Percentiles rank a stretch among this genome's conserved stretches.
phyloP scores from a whole-genome alignment of 1,140 invertebrate species.

The Nasonia vitripennis region DNA sequence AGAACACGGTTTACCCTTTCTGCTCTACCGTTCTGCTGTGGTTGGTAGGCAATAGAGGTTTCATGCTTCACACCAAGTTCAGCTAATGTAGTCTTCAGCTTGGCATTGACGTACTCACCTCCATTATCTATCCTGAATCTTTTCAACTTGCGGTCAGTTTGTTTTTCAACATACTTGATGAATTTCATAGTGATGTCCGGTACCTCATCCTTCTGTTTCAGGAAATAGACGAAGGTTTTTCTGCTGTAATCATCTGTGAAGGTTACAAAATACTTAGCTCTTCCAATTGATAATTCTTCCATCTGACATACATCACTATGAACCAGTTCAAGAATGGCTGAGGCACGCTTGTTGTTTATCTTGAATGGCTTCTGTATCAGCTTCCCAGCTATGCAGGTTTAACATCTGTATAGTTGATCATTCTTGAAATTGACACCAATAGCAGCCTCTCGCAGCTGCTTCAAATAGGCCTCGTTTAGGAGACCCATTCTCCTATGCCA shows the following conservation, averaged over 20 bases:
- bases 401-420: background rate
- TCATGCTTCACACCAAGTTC: conserved; percentile 49
- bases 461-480: background rate
- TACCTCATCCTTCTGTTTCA: too few relatives aligned
- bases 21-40: conserved; percentile 63
- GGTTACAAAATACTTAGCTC: too few relatives aligned
- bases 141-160: conserved; percentile 44
- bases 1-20: conserved; percentile 65
- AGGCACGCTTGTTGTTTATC: too few relatives aligned
- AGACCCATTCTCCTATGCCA: too few relatives aligned
- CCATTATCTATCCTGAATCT: conserved; percentile 55
- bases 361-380: too few relatives aligned
- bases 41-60: conserved; percentile 58
- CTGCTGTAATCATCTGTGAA: too few relatives aligned
- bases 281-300: background rate
- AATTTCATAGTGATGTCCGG: background rate
- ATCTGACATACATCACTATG: conserved; percentile 29
- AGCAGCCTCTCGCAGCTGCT: background rate
- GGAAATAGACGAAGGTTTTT: too few relatives aligned
- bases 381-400: background rate
- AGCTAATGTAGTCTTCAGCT: background rate
- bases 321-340: background rate
- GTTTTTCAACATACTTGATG: conserved; percentile 4
- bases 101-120: conserved; percentile 51
- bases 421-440: background rate